Conservation (phyloP, 2,797 vertebrate genomes). For the Spinibarbus caldwelli region DNA sequence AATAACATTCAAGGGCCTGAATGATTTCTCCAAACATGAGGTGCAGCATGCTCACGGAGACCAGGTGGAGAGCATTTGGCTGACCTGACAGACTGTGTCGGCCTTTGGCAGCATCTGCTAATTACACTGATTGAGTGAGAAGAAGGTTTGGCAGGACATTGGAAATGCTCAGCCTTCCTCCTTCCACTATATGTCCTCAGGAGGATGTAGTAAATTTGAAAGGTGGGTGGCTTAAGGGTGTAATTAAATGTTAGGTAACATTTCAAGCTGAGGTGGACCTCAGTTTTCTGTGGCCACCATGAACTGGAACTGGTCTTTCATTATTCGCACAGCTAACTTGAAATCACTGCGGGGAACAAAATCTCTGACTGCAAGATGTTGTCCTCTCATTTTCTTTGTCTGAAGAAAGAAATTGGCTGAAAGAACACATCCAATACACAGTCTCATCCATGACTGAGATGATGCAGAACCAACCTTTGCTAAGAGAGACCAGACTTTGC, state of each 20-base stretch:
- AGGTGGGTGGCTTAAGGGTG: conserved; percentile 52
- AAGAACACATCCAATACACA: conserved; percentile 36
- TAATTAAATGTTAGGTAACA: conserved; percentile 47
- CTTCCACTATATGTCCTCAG: conserved; percentile 51
- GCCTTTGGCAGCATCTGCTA: conserved; percentile 60
- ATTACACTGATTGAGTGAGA: conserved; percentile 62
- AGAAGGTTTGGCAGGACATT: conserved; percentile 57
- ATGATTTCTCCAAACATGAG: conserved; percentile 61
- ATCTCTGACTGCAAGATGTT: conserved; percentile 11
- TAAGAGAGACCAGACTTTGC: conserved; percentile 58
- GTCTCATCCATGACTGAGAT: conserved; percentile 55
- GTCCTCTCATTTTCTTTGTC: conserved; percentile 23
- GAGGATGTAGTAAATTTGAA: conserved; percentile 55
- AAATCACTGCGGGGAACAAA: background rate
- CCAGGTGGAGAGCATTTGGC: conserved; percentile 58
- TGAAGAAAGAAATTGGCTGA: conserved; percentile 30
- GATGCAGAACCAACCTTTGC: conserved; percentile 57
- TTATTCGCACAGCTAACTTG: conserved; percentile 35
- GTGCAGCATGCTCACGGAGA: conserved; percentile 38
- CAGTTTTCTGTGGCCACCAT: conserved; percentile 34
- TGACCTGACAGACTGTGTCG: conserved; percentile 54
- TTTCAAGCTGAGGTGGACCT: conserved; percentile 45
- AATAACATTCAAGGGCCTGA: conserved; percentile 56
- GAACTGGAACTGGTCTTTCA: conserved; percentile 17
- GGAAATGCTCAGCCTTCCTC: conserved; percentile 50